Percentiles rank a stretch among this genome's conserved stretches.
These are phyloP conservation scores for Gerris buenoi DNA, from an alignment of 1,140 invertebrate genomes.

Conservation along the genomic window DNA sequence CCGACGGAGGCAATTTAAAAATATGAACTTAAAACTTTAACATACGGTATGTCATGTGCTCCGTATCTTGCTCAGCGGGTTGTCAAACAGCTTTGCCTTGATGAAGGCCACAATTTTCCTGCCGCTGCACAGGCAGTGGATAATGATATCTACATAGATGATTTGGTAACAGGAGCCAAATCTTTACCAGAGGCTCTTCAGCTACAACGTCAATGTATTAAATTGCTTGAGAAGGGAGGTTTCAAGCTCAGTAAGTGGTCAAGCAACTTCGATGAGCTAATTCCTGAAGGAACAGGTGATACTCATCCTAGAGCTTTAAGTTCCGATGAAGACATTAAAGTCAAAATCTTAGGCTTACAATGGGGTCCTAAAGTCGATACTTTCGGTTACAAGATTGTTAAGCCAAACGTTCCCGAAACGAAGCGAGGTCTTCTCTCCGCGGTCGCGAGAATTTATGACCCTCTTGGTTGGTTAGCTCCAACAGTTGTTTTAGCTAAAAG, in stretches of 20 bases:
- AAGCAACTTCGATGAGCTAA: slow-evolving; percentile 6
- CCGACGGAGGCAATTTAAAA: too few relatives aligned
- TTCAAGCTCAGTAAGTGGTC: slow-evolving; percentile 19
- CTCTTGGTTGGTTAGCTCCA: background rate
- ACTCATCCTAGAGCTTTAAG: background rate
- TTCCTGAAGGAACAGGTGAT: background rate
- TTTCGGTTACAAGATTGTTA: background rate
- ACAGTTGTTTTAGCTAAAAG: background rate
- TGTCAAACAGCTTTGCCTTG: background rate
- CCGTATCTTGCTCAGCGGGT: background rate
- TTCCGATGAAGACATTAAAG: background rate
- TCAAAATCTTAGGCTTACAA: slow-evolving; percentile 2
- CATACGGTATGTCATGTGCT: background rate
- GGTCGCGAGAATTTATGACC: slow-evolving; percentile 3
- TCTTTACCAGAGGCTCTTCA: slow-evolving; percentile 15
- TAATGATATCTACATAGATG: background rate
- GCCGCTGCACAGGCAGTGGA: background rate
- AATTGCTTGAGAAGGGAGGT: slow-evolving; percentile 13
- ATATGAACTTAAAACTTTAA: background rate
- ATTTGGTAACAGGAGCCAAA: background rate
- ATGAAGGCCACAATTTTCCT: background rate
- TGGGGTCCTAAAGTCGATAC: background rate
- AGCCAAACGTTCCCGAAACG: background rate
- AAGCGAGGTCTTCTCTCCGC: background rate
- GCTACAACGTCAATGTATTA: slow-evolving; percentile 14